Base-by-base conservation (phyloP, 2,888 invertebrate species). In the Dastarcus helophoroides region DNA sequence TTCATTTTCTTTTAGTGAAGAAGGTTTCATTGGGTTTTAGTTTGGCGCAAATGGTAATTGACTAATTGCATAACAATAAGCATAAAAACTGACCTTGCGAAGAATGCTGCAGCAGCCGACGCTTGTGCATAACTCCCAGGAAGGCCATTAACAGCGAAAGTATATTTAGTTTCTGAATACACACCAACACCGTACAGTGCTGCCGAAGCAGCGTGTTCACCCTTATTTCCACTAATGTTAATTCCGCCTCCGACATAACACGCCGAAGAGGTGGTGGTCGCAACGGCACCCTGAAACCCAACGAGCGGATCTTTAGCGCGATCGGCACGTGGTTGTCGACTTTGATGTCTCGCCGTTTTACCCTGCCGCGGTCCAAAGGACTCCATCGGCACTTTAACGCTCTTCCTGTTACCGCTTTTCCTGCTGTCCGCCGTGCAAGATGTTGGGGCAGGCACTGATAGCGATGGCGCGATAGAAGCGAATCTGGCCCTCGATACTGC, bases 71-170 rank as follows among this genome's bases (percentile, higher is more conserved):
- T n/a, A n/a, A n/a, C n/a, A n/a, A n/a, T n/a, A 24, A 12, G 16
- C 24, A 12, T 12, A 29, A 28, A 29, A 14, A 24, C 64, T 62
- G 52, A 71, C 71, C 70, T 67, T 52, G 71, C 70, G 50, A 71
- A 71, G 59, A 71, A 71, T 37, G 69, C 69, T 34, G 70, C 71
- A 25, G 71, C 71, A 29, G 70, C 69, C 32, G 67, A 68, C 25
- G 68, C 65, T 46, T 69, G 69, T 26, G 67, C 66, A 32, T 63
- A 58, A 46, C 64, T 64, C 33, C 65, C 66, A 10, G 64, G 65
- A 37, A 65, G 50, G 16, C 67, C 65, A 48, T 63, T 67, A 31
- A 68, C 67, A 43, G 65, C 64, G 51, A 67, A 68, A 33, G 68
- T 63, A 47, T 67, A 69, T 50, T 67, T 68, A 29, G 65, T 65